phyloP scores from a whole-genome alignment of 2,113 vertebrate genomes.

The Melanerpes aurifrons region DNA sequence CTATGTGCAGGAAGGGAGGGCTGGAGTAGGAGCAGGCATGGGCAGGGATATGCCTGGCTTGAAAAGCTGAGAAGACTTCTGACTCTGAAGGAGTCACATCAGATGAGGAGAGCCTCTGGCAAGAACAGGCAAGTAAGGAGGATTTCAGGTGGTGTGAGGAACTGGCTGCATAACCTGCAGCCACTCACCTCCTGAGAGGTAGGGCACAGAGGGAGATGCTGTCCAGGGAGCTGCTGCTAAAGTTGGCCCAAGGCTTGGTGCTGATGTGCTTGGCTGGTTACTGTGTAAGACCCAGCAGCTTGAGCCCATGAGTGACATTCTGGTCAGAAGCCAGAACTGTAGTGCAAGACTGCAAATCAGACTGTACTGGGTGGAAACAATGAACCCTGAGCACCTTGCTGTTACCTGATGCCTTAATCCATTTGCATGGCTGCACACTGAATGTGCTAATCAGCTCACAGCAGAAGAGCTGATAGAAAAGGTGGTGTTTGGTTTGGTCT shows the following conservation, averaged over 20 bases:
- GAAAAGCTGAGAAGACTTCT: neutral
- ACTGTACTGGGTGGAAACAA: neutral
- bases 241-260: neutral
- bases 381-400: neutral
- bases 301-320: neutral
- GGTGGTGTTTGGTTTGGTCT: neutral
- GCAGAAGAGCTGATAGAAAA: neutral
- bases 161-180: neutral
- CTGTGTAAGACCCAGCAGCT: neutral
- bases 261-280: neutral
- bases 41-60: neutral
- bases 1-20: neutral
- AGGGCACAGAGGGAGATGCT: neutral
- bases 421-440: neutral
- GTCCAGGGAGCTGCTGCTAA: neutral
- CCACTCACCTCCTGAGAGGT: neutral
- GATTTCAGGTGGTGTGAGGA: neutral
- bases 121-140: neutral
- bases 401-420: constrained; percentile 3
- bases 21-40: neutral
- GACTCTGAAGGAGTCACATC: neutral
- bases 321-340: neutral
- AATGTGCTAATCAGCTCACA: constrained; percentile 13
- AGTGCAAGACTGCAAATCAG: neutral
- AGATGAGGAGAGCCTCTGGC: neutral